Evolutionary conservation across 2,113 vertebrate genomes (phyloP).

Genomic region (Oreotrochilus melanogaster): DNA sequence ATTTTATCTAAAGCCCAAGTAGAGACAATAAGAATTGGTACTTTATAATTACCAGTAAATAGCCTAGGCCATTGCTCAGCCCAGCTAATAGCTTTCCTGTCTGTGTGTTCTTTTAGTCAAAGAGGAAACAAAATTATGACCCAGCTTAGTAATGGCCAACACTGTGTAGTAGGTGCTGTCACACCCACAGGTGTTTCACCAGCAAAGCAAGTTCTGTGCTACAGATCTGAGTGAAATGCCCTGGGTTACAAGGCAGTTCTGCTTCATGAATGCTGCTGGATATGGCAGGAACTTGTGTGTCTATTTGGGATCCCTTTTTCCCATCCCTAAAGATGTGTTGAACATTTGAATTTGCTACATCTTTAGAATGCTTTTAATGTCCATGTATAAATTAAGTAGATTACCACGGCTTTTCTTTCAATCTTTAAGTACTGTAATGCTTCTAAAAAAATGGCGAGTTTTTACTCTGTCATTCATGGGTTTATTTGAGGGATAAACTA

Average conservation of each 20-base stretch:
- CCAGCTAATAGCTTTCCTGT: background rate
- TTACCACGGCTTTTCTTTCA: background rate
- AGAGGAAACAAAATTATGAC: background rate
- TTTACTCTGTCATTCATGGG: background rate
- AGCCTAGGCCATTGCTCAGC: background rate
- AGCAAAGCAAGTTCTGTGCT: background rate
- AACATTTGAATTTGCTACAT: background rate
- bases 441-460: background rate
- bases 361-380: background rate
- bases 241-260: background rate
- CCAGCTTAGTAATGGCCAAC: background rate
- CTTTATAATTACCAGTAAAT: constrained; percentile 20
- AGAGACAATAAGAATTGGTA: background rate
- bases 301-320: background rate
- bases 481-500: background rate
- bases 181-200: background rate
- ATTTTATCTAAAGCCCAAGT: background rate
- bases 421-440: background rate
- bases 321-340: background rate
- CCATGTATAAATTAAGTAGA: background rate
- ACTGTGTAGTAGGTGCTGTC: background rate
- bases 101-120: background rate
- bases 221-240: background rate
- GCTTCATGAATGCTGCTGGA: background rate
- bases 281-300: background rate